Conservation (phyloP, 2,888 invertebrate genomes). For the Taenaris catops region DNA sequence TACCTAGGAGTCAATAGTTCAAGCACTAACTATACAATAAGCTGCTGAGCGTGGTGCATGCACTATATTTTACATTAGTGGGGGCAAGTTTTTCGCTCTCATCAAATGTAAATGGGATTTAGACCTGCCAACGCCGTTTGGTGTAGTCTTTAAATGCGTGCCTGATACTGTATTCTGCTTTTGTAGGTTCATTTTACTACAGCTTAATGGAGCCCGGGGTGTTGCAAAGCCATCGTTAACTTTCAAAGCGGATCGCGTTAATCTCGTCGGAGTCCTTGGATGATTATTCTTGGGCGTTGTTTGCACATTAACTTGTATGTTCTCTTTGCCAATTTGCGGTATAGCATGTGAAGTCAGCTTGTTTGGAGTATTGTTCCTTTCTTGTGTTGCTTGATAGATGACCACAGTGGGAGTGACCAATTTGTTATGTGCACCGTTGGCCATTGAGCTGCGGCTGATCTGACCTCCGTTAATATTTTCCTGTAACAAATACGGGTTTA, state of each 20-base stretch:
- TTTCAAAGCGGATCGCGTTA: slow-evolving; percentile 60
- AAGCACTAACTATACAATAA: too few relatives aligned
- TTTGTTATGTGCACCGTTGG: slow-evolving; percentile 37
- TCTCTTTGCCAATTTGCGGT: slow-evolving; percentile 62
- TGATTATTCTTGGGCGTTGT: slow-evolving; percentile 52
- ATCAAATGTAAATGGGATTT: slow-evolving; percentile 58
- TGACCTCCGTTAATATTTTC: slow-evolving; percentile 69
- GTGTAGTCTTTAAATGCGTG: slow-evolving; percentile 46
- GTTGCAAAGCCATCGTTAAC: slow-evolving; percentile 61
- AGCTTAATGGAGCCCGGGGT: slow-evolving; percentile 59
- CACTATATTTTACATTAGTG: slow-evolving; percentile 52
- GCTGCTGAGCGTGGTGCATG: too few relatives aligned
- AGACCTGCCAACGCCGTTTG: slow-evolving; percentile 52
- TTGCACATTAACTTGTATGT: slow-evolving; percentile 40
- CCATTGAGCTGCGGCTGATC: slow-evolving; percentile 77
- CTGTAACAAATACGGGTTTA: slow-evolving; percentile 54
- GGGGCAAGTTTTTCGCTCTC: slow-evolving; percentile 57
- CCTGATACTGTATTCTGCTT: slow-evolving; percentile 46
- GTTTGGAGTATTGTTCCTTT: slow-evolving; percentile 42
- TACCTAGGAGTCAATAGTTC: too few relatives aligned
- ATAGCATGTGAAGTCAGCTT: slow-evolving; percentile 40
- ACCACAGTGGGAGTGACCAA: slow-evolving; percentile 29
- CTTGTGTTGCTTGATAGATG: slow-evolving; percentile 33
- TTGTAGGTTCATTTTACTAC: slow-evolving; percentile 49
- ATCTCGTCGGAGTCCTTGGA: slow-evolving; percentile 51